Conservation (phyloP, 2,888 invertebrate genomes). For the Ganaspis brasiliensis region DNA sequence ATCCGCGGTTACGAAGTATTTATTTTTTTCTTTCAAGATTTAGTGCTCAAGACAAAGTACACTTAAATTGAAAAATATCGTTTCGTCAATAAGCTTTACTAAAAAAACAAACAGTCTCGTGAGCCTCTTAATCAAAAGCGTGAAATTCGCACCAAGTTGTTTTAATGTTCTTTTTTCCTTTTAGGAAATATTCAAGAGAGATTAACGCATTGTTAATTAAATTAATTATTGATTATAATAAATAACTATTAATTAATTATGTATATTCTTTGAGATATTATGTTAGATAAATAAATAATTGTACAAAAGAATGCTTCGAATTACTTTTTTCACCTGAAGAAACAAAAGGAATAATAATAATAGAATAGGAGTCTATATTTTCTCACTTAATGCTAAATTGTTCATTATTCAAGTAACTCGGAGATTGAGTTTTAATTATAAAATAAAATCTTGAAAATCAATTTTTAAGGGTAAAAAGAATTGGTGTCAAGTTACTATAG, state of each 20-base stretch:
- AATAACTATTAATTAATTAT: too few species aligned
- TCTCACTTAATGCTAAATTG: too few species aligned
- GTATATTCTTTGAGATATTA: too few species aligned
- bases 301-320: too few species aligned
- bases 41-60: not conserved
- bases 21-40: not conserved
- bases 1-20: not conserved
- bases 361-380: too few species aligned
- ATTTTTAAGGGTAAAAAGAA: not conserved
- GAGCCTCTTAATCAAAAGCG: not conserved
- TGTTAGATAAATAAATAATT: too few species aligned
- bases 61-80: not conserved
- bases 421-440: not conserved
- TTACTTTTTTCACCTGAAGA: too few species aligned
- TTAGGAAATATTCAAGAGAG: not conserved
- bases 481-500: constrained; percentile 14
- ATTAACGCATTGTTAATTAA: too few species aligned
- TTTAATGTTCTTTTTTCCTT: not conserved
- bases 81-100: constrained; percentile 1
- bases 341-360: too few species aligned
- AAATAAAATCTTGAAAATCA: not conserved
- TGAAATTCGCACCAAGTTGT: not conserved
- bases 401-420: too few species aligned
- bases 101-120: not conserved
- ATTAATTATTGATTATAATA: too few species aligned